phyloP scores from a whole-genome alignment of 2,888 invertebrate genomes.

The Synanthedon andrenaeformis region DNA sequence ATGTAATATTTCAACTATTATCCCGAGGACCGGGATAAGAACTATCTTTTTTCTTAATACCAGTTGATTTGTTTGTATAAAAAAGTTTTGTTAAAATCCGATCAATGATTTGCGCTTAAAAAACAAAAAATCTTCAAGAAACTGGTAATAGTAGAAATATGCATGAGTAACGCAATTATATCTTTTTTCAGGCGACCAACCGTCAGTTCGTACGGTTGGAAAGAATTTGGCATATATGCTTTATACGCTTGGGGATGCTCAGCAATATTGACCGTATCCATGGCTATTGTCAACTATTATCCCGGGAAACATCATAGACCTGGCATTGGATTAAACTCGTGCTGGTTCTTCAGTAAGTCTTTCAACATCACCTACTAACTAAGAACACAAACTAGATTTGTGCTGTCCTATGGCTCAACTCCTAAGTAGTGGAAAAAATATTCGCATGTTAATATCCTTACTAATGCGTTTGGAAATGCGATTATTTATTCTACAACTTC shows the following conservation, averaged over 20 bases:
- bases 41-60: too few relatives aligned
- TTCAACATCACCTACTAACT: neutral
- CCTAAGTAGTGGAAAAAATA: neutral
- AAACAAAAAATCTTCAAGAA: too few relatives aligned
- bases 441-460: neutral
- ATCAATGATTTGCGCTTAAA: too few relatives aligned
- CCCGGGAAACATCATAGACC: slow-evolving; percentile 66
- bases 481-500: too few relatives aligned
- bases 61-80: too few relatives aligned
- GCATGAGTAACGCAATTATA: too few relatives aligned
- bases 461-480: neutral
- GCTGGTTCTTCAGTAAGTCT: slow-evolving; percentile 75
- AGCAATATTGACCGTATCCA: slow-evolving; percentile 52
- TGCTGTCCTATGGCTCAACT: neutral
- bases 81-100: too few relatives aligned
- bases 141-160: too few relatives aligned
- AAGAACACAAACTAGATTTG: neutral
- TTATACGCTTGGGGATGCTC: slow-evolving; percentile 72
- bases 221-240: slow-evolving; percentile 65
- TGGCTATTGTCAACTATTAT: slow-evolving; percentile 63
- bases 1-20: too few relatives aligned
- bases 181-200: slow-evolving; percentile 30
- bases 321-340: slow-evolving; percentile 67
- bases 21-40: too few relatives aligned
- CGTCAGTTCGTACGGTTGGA: slow-evolving; percentile 65